Conservation (phyloP, 92 coral and sea anemone genomes). For the Zoanthus solanderi region DNA sequence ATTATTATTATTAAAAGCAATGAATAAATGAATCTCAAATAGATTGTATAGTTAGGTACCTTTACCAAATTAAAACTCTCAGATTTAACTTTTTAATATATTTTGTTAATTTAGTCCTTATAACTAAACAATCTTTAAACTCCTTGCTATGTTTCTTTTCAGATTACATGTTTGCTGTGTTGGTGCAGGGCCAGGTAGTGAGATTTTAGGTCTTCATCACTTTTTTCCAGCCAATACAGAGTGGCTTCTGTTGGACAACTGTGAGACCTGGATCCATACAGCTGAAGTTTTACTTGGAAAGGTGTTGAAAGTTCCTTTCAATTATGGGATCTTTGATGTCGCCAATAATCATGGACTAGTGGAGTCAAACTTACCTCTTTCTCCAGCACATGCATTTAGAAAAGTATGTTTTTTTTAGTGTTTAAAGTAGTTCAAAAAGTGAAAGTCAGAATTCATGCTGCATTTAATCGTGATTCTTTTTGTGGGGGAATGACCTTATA, state of each 20-base stretch:
- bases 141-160: not conserved
- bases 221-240: constrained; percentile 86
- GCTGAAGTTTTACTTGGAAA: constrained; percentile 85
- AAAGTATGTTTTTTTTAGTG: constrained; percentile 63
- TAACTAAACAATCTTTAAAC: too few relatives aligned
- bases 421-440: too few relatives aligned
- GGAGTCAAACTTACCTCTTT: constrained; percentile 37
- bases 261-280: constrained; percentile 94
- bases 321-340: constrained; percentile 86
- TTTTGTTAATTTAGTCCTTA: too few relatives aligned
- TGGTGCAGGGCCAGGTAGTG: constrained; percentile 99
- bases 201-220: constrained; percentile 89
- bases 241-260: constrained; percentile 93
- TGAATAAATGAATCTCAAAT: too few relatives aligned
- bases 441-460: too few relatives aligned
- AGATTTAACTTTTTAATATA: too few relatives aligned
- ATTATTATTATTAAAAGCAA: too few relatives aligned
- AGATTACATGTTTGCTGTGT: constrained; percentile 93
- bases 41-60: too few relatives aligned
- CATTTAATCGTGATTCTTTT: too few relatives aligned
- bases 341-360: constrained; percentile 57
- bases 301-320: constrained; percentile 73
- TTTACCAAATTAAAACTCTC: too few relatives aligned
- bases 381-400: constrained; percentile 76
- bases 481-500: too few relatives aligned